A percentile compares a stretch with the other conserved stretches of the same genome.
These are phyloP conservation scores for Sinohyriopsis cumingii DNA, from an alignment of 2,888 invertebrate species.

Conservation along the genomic window DNA sequence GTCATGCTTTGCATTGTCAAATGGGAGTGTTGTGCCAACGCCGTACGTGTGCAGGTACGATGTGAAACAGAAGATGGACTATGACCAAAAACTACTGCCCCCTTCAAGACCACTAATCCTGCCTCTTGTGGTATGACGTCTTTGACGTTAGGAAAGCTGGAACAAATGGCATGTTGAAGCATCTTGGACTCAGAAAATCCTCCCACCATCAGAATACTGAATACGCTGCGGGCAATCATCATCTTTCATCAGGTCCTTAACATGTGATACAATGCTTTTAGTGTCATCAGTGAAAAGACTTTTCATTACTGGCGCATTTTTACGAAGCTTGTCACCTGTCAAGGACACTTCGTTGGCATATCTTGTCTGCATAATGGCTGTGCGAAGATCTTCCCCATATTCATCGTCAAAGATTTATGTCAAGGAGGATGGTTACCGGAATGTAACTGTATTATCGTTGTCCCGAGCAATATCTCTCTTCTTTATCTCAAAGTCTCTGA, in stretches of 20 bases:
- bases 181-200: too few species aligned
- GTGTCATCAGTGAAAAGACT: conserved; percentile 12
- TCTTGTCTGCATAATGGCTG: conserved; percentile 5
- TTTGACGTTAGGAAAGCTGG: conserved; percentile 6
- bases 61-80: too few species aligned
- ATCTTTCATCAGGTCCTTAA: conserved; percentile 12
- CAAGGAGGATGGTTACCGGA: conserved; percentile 9
- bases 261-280: conserved; percentile 10
- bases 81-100: too few species aligned
- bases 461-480: conserved; percentile 3
- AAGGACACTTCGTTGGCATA: conserved; percentile 11
- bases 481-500: conserved; percentile 24
- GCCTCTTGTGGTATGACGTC: conserved; percentile 1
- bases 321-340: too few species aligned
- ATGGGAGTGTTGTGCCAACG: neutral
- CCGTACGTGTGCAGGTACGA: too few species aligned
- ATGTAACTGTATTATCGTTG: neutral
- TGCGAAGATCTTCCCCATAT: conserved; percentile 16
- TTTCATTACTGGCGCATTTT: conserved; percentile 6
- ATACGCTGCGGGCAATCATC: neutral
- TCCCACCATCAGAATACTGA: too few species aligned
- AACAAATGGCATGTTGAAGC: neutral
- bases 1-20: too few species aligned
- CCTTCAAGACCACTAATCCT: too few species aligned
- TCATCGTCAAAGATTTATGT: conserved; percentile 6